Conservation (phyloP, 2,888 invertebrate species). For the Lasioglossum figueresi region DNA sequence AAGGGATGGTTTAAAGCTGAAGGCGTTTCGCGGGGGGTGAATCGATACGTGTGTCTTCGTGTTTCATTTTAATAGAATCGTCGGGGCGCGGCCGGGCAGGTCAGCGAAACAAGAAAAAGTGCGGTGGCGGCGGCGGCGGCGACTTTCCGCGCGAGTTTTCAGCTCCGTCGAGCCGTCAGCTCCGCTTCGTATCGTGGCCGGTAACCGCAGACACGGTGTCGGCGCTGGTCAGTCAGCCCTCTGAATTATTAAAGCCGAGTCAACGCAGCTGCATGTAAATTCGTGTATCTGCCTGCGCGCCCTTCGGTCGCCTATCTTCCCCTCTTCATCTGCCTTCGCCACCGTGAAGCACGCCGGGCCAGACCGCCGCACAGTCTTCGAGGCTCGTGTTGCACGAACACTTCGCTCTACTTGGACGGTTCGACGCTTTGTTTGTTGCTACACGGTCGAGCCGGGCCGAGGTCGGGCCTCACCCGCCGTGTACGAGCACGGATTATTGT, state of each 20-base stretch:
- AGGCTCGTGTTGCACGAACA: constrained; percentile 33
- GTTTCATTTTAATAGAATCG: constrained; percentile 10
- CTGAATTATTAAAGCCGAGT: constrained; percentile 67
- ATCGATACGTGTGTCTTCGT: neutral
- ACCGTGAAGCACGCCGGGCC: neutral
- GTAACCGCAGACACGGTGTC: constrained; percentile 59
- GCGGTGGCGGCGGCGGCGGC: neutral
- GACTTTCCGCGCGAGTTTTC: constrained; percentile 18
- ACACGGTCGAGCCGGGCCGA: neutral
- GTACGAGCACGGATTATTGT: constrained; percentile 46
- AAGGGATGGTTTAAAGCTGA: neutral
- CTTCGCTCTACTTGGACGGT: constrained; percentile 45
- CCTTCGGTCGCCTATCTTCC: constrained; percentile 34
- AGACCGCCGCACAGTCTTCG: constrained; percentile 26
- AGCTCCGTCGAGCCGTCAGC: constrained; percentile 7
- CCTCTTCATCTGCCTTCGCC: neutral
- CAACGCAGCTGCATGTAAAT: constrained; percentile 59
- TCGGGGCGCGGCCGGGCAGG: neutral
- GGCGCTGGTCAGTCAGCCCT: constrained; percentile 48
- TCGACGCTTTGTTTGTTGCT: constrained; percentile 48
- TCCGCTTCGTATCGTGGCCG: constrained; percentile 18
- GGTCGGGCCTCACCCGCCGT: neutral
- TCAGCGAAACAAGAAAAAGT: constrained; percentile 1
- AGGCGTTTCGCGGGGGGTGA: neutral
- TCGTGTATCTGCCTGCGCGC: constrained; percentile 26